Evolutionary conservation across 2,113 vertebrate genomes (phyloP), one percentile per base, ranked within the genome.

Genomic region (Corythornis madagascariensis): DNA sequence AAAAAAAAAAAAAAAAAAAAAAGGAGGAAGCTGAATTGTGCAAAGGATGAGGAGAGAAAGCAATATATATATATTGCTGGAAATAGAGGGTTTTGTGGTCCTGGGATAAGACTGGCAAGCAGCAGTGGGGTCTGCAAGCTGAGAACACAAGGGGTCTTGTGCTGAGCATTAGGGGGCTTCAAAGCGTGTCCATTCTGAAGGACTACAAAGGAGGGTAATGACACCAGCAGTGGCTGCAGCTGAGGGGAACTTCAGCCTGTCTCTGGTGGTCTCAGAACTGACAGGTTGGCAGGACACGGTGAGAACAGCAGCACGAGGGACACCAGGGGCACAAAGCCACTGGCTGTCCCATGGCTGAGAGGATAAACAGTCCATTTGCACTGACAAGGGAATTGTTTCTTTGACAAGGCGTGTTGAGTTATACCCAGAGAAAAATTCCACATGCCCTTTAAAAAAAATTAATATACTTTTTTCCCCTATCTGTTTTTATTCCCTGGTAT

Each of bases 401-500:
- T 69, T 86, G 61, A 84, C 75, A 70, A 67, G 59, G 48, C 17
- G 4, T n/a, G 45, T 33, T 74, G 67, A 86, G 88, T 94, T 86
- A 72, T 7, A 57, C 53, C 11, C n/a, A 26, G 83, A 71, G 55
- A 93, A 86, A 64, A 90, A 82, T 74, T 94, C 60, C 53, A 71
- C 43, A 10, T 7, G 9, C 26, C 66, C 55, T 70, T 45, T 69
- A 81, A 81, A 77, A 43, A 56, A 71, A 38, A 85, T 92, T 86
- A 73, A 88, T 88, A 72, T 43, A 24, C 29, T 53, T 19, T 73
- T 16, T 92, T 83, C 64, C 77, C 43, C 85, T 88, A 91, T 82
- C 35, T 38, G n/a, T 90, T 93, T 89, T 93, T 87, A 72, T 91
- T 81, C 50, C 31, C 35, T 79, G 57, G 31, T 83, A 95, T 93